Evolutionary conservation across 2,113 vertebrate genomes (phyloP), one percentile per base, ranked within the genome.

Genomic region (Microtus oregoni): DNA sequence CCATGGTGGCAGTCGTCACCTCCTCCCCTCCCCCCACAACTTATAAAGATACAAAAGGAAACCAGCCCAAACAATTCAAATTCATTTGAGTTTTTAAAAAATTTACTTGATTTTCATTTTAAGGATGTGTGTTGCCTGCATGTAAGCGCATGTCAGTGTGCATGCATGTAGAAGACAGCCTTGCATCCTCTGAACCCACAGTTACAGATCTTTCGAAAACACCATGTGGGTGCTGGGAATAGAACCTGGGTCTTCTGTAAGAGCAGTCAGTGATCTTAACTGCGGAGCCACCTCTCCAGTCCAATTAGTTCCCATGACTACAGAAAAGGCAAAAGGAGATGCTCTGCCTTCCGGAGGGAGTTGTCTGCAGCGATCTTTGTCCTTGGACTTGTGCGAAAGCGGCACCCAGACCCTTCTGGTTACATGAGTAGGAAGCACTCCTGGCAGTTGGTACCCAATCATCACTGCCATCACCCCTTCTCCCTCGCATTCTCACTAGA

Each of bases 1-100:
- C 38, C n/a, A 6, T 26, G 20, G 8, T 0, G 0, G 20, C n/a
- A 11, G 13, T 14, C 32, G 10, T 20, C n/a, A 19, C 14, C n/a
- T 2, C 9, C 26, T 20, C n/a, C 12, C 7, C 26, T 20, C 20
- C 7, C n/a, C 22, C 47, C 32, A 4, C n/a, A 9, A 2, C 13
- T 13, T 10, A 35, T 26, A 15, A 77, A 47, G 52, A 35, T 26
- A 15, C 73, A 47, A 44, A 75, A 55, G 10, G 22, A 58, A 72
- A 52, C 6, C 4, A 28, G 86, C 35, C 32, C 17, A n/a, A 91
- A 67, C 17, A 19, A 78, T 41, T 50, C 13, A 65, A 70, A 70
- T 68, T 35, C 22, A 83, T 41, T 82, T 58, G n/a, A 19, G 38
- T 63, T 63, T 58, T 63, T 2, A 17, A 41, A 63, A 44, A 58